Conservation (phyloP, 2,797 vertebrate species). For the Poecilia velifera region DNA sequence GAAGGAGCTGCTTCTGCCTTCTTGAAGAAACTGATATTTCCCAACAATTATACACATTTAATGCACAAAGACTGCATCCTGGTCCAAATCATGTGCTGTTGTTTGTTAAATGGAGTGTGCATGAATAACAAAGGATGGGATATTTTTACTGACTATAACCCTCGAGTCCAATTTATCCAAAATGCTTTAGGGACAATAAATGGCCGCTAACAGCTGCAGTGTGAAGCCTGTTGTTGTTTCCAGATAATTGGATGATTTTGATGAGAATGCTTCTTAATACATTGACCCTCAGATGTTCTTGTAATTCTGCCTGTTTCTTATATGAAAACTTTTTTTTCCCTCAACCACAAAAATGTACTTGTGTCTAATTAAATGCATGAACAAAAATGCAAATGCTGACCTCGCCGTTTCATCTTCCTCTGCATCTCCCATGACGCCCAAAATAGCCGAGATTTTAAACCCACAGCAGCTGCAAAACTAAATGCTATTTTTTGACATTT, state of each 20-base stretch:
- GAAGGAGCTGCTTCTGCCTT: slow-evolving; percentile 33
- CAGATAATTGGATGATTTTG: background rate
- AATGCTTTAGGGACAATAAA: slow-evolving; percentile 6
- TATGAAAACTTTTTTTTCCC: background rate
- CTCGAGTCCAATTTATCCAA: slow-evolving; percentile 26
- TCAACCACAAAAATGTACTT: background rate
- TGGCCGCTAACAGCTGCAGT: slow-evolving; percentile 12
- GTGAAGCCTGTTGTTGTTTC: slow-evolving; percentile 1
- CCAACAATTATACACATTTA: slow-evolving; percentile 26
- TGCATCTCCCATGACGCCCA: background rate
- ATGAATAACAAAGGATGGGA: slow-evolving; percentile 23
- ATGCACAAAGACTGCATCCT: slow-evolving; percentile 9
- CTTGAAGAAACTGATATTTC: slow-evolving; percentile 35
- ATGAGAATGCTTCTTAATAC: slow-evolving; percentile 22
- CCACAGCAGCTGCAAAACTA: slow-evolving; percentile 3
- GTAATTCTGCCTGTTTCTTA: background rate
- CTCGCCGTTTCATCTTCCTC: slow-evolving; percentile 16
- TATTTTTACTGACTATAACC: slow-evolving; percentile 31
- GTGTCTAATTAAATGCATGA: background rate
- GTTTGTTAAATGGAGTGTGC: slow-evolving; percentile 23
- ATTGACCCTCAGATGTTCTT: slow-evolving; percentile 8
- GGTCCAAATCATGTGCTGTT: slow-evolving; percentile 34
- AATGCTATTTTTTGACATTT: slow-evolving; percentile 30
- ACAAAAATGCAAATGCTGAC: slow-evolving; percentile 14
- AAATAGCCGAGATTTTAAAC: slow-evolving; percentile 20